phyloP scores from a whole-genome alignment of 2,113 vertebrate genomes.

The Cervus canadensis region DNA sequence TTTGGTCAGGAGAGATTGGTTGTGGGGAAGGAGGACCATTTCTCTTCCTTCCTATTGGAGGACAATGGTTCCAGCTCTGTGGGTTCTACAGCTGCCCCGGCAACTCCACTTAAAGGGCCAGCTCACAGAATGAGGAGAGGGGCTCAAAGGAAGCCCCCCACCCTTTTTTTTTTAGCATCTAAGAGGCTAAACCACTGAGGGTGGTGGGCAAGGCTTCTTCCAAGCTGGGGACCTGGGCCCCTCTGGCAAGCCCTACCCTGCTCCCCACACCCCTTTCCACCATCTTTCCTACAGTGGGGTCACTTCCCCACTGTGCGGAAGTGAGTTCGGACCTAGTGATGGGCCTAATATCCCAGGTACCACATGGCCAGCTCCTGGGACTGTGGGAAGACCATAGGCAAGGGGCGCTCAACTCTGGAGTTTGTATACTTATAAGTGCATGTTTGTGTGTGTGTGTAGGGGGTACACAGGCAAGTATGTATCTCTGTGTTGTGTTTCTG shows the following conservation, averaged over 20 bases:
- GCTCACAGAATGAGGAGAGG: neutral
- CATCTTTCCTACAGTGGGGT: neutral
- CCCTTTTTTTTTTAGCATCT: neutral
- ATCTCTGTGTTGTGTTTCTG: neutral
- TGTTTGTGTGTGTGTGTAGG: neutral
- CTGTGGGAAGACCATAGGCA: neutral
- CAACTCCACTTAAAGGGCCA: slow-evolving; percentile 3
- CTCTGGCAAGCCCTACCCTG: neutral
- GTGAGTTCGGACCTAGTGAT: neutral
- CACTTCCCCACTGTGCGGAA: neutral
- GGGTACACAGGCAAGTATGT: neutral
- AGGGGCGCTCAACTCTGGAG: neutral
- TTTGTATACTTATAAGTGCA: neutral
- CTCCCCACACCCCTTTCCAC: neutral
- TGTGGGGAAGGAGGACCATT: neutral
- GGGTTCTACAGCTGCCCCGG: neutral
- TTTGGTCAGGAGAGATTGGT: neutral
- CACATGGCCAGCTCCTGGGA: neutral
- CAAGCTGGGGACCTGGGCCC: neutral
- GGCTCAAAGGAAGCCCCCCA: neutral
- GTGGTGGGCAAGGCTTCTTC: neutral
- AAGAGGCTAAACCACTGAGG: neutral
- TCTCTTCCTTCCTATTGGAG: slow-evolving; percentile 3
- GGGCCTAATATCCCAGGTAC: neutral
- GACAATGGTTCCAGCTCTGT: neutral